Evolutionary conservation across 1,140 invertebrate genomes (phyloP).

Genomic region (Bombus haemorrhoidalis): DNA sequence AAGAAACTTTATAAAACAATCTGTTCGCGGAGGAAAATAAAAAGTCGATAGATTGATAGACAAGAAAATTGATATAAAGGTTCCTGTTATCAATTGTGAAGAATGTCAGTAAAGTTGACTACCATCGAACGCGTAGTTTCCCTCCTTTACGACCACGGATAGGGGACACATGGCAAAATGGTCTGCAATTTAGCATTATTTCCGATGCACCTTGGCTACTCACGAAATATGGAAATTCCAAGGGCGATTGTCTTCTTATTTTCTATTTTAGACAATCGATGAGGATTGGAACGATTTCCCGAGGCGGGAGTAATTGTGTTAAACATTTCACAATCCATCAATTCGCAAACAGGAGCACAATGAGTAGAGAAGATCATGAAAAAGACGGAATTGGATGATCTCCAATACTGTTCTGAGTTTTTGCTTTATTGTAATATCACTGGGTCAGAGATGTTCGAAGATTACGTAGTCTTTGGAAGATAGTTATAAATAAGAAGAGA

Average conservation of each 20-base stretch:
- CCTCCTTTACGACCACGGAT: not conserved
- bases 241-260: slow-evolving; percentile 48
- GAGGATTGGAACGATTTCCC: not conserved
- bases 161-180: not conserved
- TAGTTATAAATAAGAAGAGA: not conserved
- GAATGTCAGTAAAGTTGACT: not conserved
- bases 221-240: slow-evolving; percentile 58
- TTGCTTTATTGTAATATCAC: slow-evolving; percentile 32
- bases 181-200: slow-evolving; percentile 41
- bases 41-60: not conserved
- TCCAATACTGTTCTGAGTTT: slow-evolving; percentile 25
- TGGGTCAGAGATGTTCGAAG: not conserved
- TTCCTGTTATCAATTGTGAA: not conserved
- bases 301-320: slow-evolving; percentile 17
- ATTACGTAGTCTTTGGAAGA: not conserved
- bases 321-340: slow-evolving; percentile 41
- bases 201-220: slow-evolving; percentile 1
- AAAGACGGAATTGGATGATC: not conserved
- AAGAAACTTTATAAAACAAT: too few species aligned
- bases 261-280: slow-evolving; percentile 48
- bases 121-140: not conserved
- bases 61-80: not conserved
- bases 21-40: not conserved
- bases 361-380: not conserved
- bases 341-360: not conserved